phyloP scores from a whole-genome alignment of 1,140 invertebrate genomes.

The Drosophila nasuta region DNA sequence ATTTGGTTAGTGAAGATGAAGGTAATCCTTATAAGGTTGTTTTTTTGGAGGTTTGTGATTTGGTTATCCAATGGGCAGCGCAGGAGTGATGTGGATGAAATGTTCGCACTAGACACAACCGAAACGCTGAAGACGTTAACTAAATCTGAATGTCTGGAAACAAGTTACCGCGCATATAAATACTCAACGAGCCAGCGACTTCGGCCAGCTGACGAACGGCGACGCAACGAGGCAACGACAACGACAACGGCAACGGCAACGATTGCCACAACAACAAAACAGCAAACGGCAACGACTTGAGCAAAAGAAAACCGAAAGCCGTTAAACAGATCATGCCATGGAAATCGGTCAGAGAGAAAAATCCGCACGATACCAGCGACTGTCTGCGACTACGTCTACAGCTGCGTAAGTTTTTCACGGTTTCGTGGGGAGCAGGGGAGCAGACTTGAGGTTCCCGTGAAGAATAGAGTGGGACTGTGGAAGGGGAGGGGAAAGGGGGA shows the following conservation, averaged over 20 bases:
- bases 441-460: neutral
- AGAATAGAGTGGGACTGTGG: neutral
- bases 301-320: constrained; percentile 77
- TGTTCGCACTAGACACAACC: constrained; percentile 56
- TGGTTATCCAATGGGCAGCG: constrained; percentile 58
- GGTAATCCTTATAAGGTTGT: constrained; percentile 37
- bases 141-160: constrained; percentile 77
- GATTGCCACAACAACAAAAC: constrained; percentile 55
- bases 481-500: neutral
- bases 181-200: constrained; percentile 44
- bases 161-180: constrained; percentile 77
- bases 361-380: constrained; percentile 63
- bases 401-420: constrained; percentile 43
- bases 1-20: constrained; percentile 57
- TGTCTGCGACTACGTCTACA: constrained; percentile 20
- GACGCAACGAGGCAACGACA: constrained; percentile 11
- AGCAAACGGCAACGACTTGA: constrained; percentile 39
- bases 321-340: constrained; percentile 82
- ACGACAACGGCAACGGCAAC: constrained; percentile 21
- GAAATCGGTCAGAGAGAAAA: constrained; percentile 82
- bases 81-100: constrained; percentile 27
- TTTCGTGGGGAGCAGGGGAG: neutral
- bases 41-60: constrained; percentile 39
- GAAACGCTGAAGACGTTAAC: constrained; percentile 68
- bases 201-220: constrained; percentile 32